Evolutionary conservation across 2,113 vertebrate species (phyloP).

Genomic region (Lepus americanus): DNA sequence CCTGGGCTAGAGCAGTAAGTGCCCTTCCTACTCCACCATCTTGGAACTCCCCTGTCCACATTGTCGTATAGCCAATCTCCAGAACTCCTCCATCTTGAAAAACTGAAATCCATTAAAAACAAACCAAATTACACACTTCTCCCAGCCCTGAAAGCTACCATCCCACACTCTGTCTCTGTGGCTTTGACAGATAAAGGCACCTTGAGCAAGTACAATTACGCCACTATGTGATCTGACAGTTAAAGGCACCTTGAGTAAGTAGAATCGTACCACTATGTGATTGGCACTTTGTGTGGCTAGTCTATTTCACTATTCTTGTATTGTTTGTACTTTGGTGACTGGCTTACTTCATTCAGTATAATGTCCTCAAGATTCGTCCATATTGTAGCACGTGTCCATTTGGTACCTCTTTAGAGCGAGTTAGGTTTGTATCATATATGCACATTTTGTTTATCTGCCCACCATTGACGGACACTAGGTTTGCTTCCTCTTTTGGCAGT

Average conservation of each 20-base stretch:
- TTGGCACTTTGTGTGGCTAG: neutral
- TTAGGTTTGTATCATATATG: neutral
- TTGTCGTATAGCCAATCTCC: neutral
- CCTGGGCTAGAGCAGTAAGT: too few relatives aligned
- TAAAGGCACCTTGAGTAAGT: too few relatives aligned
- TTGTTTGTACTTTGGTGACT: neutral
- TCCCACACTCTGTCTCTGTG: neutral
- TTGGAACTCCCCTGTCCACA: too few relatives aligned
- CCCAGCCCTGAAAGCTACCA: neutral
- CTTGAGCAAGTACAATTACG: too few relatives aligned
- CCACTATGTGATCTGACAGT: too few relatives aligned
- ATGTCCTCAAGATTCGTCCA: neutral
- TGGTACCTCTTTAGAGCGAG: neutral
- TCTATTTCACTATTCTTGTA: neutral
- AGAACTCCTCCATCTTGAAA: neutral
- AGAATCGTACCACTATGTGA: neutral
- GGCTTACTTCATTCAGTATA: neutral
- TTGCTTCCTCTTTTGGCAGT: neutral
- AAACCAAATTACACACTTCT: neutral
- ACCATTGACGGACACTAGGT: neutral
- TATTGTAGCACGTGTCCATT: neutral
- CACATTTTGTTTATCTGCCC: neutral
- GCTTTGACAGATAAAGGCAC: neutral
- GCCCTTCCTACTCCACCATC: too few relatives aligned
- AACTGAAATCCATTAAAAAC: neutral